phyloP scores from a whole-genome alignment of 1,140 invertebrate species.

The Drosophila ironensis region DNA sequence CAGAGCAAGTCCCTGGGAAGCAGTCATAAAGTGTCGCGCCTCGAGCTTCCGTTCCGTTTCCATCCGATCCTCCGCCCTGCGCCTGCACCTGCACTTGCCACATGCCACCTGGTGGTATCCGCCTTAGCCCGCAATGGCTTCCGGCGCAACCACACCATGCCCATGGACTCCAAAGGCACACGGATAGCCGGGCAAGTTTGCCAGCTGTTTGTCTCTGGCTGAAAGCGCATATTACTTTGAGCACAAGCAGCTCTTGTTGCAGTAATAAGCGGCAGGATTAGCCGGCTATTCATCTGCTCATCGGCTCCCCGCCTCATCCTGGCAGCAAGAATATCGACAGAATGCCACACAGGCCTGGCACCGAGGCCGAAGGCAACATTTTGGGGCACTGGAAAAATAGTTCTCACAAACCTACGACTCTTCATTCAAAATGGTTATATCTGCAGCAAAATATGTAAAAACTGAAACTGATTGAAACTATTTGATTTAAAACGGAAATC shows the following conservation, averaged over 20 bases:
- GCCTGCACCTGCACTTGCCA: constrained; percentile 1
- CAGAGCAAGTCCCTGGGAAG: constrained; percentile 24
- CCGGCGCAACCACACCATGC: constrained; percentile 52
- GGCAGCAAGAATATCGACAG: background rate
- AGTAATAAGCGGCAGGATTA: constrained; percentile 61
- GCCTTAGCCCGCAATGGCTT: constrained; percentile 66
- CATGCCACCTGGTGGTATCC: constrained; percentile 23
- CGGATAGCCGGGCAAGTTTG: constrained; percentile 14
- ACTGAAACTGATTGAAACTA: no score
- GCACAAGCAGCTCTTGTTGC: constrained; percentile 43
- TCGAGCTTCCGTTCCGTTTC: constrained; percentile 41
- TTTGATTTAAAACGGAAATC: no score
- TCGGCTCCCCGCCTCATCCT: constrained; percentile 17
- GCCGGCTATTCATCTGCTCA: constrained; percentile 31
- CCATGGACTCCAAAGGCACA: background rate
- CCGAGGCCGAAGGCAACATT: no score
- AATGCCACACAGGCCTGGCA: no score
- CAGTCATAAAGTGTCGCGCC: constrained; percentile 71
- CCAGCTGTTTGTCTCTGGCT: constrained; percentile 41
- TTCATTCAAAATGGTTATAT: no score
- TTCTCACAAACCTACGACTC: no score
- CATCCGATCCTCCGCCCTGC: background rate
- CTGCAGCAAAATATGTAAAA: no score
- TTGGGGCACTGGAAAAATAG: no score
- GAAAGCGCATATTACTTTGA: constrained; percentile 58